Conservation (phyloP, 92 coral and sea anemone genomes). For the Metridium senile region DNA sequence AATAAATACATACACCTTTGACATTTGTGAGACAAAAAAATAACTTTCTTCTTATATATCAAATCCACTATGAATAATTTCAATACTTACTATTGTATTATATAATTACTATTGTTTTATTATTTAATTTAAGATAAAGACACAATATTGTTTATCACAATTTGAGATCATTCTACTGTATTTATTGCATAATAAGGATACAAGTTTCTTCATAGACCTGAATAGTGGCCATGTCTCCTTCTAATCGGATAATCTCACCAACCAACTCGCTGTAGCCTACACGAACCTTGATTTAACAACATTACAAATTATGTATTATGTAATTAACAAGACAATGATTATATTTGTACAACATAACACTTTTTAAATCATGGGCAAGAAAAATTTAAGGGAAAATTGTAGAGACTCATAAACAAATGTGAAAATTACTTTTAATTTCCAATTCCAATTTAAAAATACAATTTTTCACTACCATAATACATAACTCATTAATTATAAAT, state of each 20-base stretch:
- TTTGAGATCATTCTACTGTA: neutral
- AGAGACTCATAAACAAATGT: neutral
- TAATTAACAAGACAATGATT: neutral
- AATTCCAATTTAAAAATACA: neutral
- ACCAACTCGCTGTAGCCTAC: constrained; percentile 99
- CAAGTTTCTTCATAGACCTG: constrained; percentile 99
- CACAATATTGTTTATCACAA: too few relatives aligned
- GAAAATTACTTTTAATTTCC: neutral
- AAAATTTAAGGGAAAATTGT: neutral
- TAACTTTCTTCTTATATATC: too few relatives aligned
- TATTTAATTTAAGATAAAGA: too few relatives aligned
- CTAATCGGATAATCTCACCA: constrained; percentile 96
- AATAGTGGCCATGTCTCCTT: constrained; percentile 99
- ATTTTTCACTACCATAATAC: neutral
- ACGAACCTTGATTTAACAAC: constrained; percentile 72
- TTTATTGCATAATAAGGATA: constrained; percentile 71
- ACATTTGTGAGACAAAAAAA: too few relatives aligned
- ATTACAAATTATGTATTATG: neutral
- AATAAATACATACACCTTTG: too few relatives aligned
- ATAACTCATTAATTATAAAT: constrained; percentile 18
- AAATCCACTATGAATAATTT: too few relatives aligned
- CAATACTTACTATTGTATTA: too few relatives aligned
- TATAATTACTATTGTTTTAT: too few relatives aligned
- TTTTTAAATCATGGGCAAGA: neutral
- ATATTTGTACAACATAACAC: neutral